Evolutionary conservation across 2,797 vertebrate genomes (phyloP).

Genomic region (Diceros bicornis): DNA sequence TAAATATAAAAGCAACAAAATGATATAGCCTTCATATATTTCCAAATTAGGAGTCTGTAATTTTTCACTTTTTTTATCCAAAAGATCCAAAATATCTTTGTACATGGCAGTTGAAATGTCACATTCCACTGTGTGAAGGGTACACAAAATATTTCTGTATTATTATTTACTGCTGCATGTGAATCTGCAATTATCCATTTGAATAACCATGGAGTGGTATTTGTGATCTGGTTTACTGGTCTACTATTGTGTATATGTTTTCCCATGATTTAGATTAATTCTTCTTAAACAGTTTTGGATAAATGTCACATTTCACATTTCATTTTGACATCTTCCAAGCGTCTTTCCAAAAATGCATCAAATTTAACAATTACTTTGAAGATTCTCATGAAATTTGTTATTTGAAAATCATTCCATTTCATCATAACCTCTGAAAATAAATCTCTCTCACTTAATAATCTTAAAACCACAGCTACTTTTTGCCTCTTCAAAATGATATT

Average conservation of each 20-base stretch:
- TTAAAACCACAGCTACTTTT: neutral
- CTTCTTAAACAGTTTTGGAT: neutral
- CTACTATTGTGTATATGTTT: neutral
- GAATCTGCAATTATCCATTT: neutral
- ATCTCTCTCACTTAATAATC: neutral
- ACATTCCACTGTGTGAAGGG: neutral
- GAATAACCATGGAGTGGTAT: neutral
- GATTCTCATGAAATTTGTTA: neutral
- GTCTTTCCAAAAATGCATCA: neutral
- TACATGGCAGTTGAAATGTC: neutral
- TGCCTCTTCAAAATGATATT: neutral
- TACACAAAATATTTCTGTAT: neutral
- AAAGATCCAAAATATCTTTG: neutral
- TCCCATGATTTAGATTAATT: neutral
- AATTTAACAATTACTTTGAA: constrained; percentile 14
- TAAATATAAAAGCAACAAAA: constrained; percentile 25
- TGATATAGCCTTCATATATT: neutral
- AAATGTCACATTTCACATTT: constrained; percentile 19
- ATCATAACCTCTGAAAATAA: neutral
- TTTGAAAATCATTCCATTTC: neutral
- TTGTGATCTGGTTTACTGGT: neutral
- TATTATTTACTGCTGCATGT: neutral
- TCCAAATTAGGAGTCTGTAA: neutral
- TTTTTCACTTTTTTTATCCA: neutral
- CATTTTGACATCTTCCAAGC: neutral